Percentiles rank a stretch among this genome's conserved stretches.
These are phyloP conservation scores for Theocolax elegans DNA, from an alignment of 1,140 invertebrate genomes.

Conservation along the genomic window DNA sequence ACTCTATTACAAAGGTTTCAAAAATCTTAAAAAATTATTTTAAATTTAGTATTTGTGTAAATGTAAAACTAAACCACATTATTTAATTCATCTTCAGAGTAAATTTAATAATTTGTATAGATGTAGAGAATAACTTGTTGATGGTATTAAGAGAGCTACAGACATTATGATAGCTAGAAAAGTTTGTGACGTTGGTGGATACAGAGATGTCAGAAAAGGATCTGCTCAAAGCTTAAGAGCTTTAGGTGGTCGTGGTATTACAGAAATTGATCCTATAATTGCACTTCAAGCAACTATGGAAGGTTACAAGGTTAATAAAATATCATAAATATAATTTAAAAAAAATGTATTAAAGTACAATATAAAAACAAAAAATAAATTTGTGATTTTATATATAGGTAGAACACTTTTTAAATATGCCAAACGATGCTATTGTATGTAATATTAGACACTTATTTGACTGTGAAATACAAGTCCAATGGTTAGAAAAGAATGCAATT, in stretches of 20 bases:
- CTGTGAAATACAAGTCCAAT: slow-evolving; percentile 96
- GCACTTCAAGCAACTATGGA: slow-evolving; percentile 99
- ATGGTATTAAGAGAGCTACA: slow-evolving; percentile 98
- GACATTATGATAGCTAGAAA: slow-evolving; percentile 99
- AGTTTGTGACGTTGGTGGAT: slow-evolving; percentile 96
- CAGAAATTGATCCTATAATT: slow-evolving; percentile 99
- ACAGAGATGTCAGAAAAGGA: slow-evolving; percentile 99
- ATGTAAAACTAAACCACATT: too few species aligned
- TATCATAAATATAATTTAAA: too few species aligned
- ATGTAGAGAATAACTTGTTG: slow-evolving; percentile 96
- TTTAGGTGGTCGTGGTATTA: slow-evolving; percentile 95
- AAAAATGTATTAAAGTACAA: neutral
- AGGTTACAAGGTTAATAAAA: slow-evolving; percentile 81
- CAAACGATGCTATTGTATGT: slow-evolving; percentile 97
- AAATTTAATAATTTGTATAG: slow-evolving; percentile 99
- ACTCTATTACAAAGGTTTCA: slow-evolving; percentile 97
- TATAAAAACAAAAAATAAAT: slow-evolving; percentile 5
- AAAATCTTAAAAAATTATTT: too few species aligned
- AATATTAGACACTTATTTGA: slow-evolving; percentile 99
- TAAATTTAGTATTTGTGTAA: neutral
- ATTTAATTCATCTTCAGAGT: slow-evolving; percentile 72
- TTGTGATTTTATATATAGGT: slow-evolving; percentile 89
- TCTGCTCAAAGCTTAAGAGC: slow-evolving; percentile 95
- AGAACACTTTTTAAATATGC: slow-evolving; percentile 93
- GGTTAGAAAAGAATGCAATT: slow-evolving; percentile 93